Percentiles rank a stretch among this genome's conserved stretches.
Evolutionary conservation across 2,113 vertebrate genomes (phyloP).

Genomic region (Tautogolabrus adspersus): DNA sequence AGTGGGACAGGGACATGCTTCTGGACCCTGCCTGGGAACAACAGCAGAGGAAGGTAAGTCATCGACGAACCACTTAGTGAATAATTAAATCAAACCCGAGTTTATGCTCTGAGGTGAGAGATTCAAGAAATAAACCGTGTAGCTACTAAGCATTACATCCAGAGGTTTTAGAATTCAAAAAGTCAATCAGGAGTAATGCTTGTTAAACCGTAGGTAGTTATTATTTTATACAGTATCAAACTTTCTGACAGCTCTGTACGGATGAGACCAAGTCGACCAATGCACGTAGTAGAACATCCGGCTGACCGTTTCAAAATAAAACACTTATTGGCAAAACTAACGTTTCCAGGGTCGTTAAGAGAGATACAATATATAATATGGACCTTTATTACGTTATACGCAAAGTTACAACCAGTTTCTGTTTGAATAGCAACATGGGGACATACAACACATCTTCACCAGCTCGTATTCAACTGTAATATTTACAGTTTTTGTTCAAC

Average conservation of each 20-base stretch:
- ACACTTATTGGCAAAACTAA: neutral
- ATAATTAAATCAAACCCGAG: neutral
- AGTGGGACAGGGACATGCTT: constrained; percentile 87
- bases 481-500: no score
- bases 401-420: no score
- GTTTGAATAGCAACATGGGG: no score
- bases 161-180: neutral
- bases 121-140: neutral
- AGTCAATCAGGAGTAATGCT: no score
- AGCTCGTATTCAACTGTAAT: no score
- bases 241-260: neutral
- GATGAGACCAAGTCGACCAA: neutral
- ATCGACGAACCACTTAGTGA: neutral
- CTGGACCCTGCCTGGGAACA: constrained; percentile 88
- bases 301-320: constrained; percentile 43
- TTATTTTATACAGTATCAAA: neutral
- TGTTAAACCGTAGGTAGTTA: no score
- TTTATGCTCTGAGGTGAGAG: neutral
- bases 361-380: no score
- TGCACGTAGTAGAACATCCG: neutral
- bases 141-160: neutral
- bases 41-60: constrained; percentile 86
- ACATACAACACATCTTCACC: no score
- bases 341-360: neutral
- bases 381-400: no score